These are phyloP conservation scores for Phalloptychus januarius DNA, from an alignment of 2,797 vertebrate genomes.

Conservation along the genomic window DNA sequence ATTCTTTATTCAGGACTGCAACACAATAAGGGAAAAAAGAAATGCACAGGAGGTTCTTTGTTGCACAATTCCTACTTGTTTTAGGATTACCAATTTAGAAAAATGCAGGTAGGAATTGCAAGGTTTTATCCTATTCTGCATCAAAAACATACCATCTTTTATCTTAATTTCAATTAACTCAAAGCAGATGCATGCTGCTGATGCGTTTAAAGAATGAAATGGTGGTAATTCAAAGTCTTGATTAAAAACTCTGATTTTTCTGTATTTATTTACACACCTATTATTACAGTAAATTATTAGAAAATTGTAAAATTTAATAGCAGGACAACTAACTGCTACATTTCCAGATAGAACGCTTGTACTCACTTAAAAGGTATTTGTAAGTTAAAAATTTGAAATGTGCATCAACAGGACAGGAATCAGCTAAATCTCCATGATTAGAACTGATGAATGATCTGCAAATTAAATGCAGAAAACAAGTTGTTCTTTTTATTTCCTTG, in stretches of 20 bases:
- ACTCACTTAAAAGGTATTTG: background rate
- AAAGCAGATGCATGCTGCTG: background rate
- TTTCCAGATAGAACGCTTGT: background rate
- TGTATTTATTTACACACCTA: background rate
- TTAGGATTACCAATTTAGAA: constrained; percentile 28
- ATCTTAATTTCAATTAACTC: background rate
- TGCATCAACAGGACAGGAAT: background rate
- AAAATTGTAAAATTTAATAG: background rate
- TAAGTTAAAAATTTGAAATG: background rate
- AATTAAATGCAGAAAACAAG: background rate
- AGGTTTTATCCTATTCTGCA: background rate
- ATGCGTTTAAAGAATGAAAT: background rate
- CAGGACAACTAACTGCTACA: background rate
- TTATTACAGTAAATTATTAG: background rate
- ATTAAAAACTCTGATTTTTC: background rate
- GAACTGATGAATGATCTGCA: background rate
- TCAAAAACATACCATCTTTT: background rate
- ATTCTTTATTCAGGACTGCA: background rate
- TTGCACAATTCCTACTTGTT: constrained; percentile 29
- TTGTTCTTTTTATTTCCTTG: background rate
- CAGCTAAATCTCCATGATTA: background rate
- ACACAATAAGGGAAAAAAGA: background rate
- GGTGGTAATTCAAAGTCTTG: background rate
- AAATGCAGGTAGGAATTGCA: constrained; percentile 22
- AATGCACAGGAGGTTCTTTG: background rate